Evolutionary conservation across 1,140 invertebrate species (phyloP), one percentile per base, ranked within the genome.

Genomic region (Drosophila micromelanica): DNA sequence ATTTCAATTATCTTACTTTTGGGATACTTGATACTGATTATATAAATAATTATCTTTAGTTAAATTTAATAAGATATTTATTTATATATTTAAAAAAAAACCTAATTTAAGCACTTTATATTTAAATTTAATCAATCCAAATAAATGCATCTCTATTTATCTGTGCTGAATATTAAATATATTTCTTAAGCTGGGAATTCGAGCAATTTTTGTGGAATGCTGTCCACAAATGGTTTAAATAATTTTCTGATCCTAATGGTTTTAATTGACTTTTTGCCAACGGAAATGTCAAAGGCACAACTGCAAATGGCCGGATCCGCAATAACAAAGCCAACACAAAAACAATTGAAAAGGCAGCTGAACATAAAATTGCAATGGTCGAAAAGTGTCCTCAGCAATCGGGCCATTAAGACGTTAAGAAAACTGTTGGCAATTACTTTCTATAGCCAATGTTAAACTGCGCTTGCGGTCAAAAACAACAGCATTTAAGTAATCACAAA

Each of bases 241-340:
- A 84, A 84, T 74, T 80, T 63, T 76, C 75, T 78, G 75, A 48
- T 55, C 55, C 30, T 76, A 84, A 84, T 80, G 63, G 67, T 67
- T 86, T 85, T 80, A 82, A 82, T 82, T 82, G 79, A 71, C 79
- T 65, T 46, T 49, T 65, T 67, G 64, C 55, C 70, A 54, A 48
- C n/a, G 45, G 60, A 40, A 57, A 56, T 64, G 67, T 43, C 49
- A 46, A 48, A 40, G 37, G 63, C 35, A 32, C 30, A 52, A 35
- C 49, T 52, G 30, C 49, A 52, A 37, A 68, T 49, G 35, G 49
- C 63, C 23, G 52, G 35, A 38, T n/a, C 13, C 38, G 40, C 38
- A 37, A 27, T 23, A 55, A 35, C 35, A 51, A 51, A 51, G 20
- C 13, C 30, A 56, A 40, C 54, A 32, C n/a, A n/a, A n/a, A 38